Conservation (phyloP, 2,888 invertebrate species). For the Encarsia formosa region DNA sequence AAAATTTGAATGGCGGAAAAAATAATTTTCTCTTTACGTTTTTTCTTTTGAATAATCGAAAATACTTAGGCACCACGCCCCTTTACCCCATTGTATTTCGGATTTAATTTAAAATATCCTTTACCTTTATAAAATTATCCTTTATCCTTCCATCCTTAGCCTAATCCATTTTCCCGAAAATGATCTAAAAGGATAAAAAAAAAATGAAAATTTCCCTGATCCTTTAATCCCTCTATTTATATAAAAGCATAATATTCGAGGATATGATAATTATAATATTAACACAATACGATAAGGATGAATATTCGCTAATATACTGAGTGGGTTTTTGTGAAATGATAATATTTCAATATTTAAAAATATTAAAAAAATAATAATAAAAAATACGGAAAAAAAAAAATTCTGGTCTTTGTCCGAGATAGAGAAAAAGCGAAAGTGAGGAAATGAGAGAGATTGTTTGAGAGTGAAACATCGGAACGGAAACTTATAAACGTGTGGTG, state of each 20-base stretch:
- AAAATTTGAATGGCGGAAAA: conserved; percentile 14
- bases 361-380: no score
- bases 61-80: conserved; percentile 17
- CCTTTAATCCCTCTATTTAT: conserved; percentile 47
- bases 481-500: conserved; percentile 3
- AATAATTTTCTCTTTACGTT: conserved; percentile 31
- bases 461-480: conserved; percentile 5
- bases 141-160: conserved; percentile 1
- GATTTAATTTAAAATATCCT: conserved; percentile 13
- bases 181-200: conserved; percentile 25
- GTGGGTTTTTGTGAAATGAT: conserved; percentile 51
- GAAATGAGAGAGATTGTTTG: conserved; percentile 2
- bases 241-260: conserved; percentile 50
- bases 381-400: no score
- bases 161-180: conserved; percentile 9
- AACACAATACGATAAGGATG: conserved; percentile 50
- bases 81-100: conserved; percentile 9
- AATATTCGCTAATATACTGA: conserved; percentile 50
- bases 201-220: conserved; percentile 22
- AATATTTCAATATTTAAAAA: conserved; percentile 44
- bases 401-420: conserved; percentile 38
- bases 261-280: conserved; percentile 51
- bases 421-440: conserved; percentile 26
- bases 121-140: neutral
- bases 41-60: conserved; percentile 30